phyloP scores from a whole-genome alignment of 2,113 vertebrate genomes.

The Mastomys natalensis region DNA sequence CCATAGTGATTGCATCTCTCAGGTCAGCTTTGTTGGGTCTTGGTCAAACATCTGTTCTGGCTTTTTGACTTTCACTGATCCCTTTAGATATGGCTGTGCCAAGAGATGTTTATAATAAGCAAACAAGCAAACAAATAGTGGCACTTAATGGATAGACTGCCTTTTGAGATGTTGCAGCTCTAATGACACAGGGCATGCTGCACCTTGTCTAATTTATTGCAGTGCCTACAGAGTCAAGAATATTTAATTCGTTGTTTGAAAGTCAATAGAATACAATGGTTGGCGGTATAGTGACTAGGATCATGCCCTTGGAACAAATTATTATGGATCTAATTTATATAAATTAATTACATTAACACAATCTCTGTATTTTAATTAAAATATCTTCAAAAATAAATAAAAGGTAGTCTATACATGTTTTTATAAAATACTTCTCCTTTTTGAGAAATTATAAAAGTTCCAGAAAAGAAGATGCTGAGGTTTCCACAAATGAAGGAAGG shows the following conservation, averaged over 20 bases:
- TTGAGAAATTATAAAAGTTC: background rate
- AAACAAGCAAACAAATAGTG: background rate
- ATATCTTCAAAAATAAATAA: background rate
- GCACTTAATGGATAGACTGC: fast-evolving
- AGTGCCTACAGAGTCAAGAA: background rate
- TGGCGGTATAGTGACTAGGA: background rate
- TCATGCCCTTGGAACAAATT: too few species aligned
- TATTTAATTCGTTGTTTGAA: background rate
- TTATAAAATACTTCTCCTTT: background rate
- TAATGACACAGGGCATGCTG: fast-evolving
- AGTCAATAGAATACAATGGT: background rate
- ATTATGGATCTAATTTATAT: background rate
- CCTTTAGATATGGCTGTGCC: too few species aligned
- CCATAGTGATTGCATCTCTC: too few species aligned
- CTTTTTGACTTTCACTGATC: too few species aligned
- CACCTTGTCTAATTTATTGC: too few species aligned
- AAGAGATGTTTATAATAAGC: background rate
- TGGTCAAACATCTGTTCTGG: too few species aligned
- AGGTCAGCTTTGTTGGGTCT: too few species aligned
- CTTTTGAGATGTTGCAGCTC: background rate
- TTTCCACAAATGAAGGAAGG: background rate
- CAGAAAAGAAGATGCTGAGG: background rate
- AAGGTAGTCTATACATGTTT: background rate
- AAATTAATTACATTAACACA: background rate
- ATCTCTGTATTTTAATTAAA: background rate